Base-by-base conservation (phyloP, 1,140 invertebrate species). In the Whitmania pigra region DNA sequence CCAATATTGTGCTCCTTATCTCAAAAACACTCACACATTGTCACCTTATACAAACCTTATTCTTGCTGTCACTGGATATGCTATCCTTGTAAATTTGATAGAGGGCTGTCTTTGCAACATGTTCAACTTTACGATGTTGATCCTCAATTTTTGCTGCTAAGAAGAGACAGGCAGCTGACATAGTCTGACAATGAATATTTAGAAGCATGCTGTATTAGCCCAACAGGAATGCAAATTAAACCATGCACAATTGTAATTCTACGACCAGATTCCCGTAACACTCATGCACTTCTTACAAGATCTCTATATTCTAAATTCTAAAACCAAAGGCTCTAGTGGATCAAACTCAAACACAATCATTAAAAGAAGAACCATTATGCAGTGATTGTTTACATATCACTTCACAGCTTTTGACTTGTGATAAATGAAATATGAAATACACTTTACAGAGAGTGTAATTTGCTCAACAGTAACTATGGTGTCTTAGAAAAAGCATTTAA, bases 71-170 rank as follows among this genome's bases (percentile, higher is more conserved):
- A 75, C 91, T 83, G 75, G 84, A 73, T 36, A 83, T 80, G 73
- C 83, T 83, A 75, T 85, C 86, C 77, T 81, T 82, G 83, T 79
- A 83, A 70, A 92, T 85, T 82, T 90, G 93, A 72, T 89, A 86
- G 79, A 95, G 89, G 68, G 90, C 88, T 40, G 93, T 89, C 84
- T 89, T 90, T 77, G 97, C 93, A 13, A 97, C 91, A 85, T 96
- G 91, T 84, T 97, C 93, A 79, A 97, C 83, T 84, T 97, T 97
- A 36, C 94, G 83, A 0, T 93, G 94, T 80, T 96, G 93, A 80
- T 97, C 94, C 83, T 97, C 94, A 13, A 97, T 92, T 86, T 97
- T 97, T 66, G 93, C 93, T 54, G 94, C 93, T 68, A 97, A 84
- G 82, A 97, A 97, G n/a, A 97, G 83, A 57, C 77, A 80, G 17